Evolutionary conservation across 2,113 vertebrate species (phyloP).

Genomic region (Eulemur macaco): DNA sequence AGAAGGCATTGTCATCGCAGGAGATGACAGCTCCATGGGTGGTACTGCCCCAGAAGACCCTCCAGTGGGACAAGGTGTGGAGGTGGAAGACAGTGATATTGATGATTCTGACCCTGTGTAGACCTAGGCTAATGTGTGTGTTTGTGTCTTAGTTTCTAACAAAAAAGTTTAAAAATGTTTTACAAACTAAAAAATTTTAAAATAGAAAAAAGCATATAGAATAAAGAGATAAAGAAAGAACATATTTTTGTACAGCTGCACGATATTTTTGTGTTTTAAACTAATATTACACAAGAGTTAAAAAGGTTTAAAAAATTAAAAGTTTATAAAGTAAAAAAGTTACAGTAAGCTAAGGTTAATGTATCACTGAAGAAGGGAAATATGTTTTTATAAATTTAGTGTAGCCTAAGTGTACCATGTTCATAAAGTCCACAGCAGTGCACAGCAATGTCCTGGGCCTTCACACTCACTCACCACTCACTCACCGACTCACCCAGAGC

Average conservation of each 20-base stretch:
- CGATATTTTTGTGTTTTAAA: background rate
- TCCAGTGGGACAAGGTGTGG: background rate
- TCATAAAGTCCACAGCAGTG: background rate
- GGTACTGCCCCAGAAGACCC: background rate
- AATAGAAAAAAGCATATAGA: background rate
- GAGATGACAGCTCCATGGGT: background rate
- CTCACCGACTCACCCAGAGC: background rate
- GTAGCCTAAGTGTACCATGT: background rate
- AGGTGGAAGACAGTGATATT: background rate
- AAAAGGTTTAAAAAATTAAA: background rate
- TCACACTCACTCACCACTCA: background rate
- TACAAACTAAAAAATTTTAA: background rate
- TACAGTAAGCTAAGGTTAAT: background rate
- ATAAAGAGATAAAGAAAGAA: background rate
- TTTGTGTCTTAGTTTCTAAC: background rate
- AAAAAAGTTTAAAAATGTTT: background rate
- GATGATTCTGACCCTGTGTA: background rate
- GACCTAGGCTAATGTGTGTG: background rate
- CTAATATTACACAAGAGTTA: background rate
- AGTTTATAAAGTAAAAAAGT: background rate
- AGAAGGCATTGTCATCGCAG: background rate
- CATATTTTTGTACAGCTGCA: background rate
- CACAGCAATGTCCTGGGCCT: background rate
- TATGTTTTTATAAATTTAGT: background rate
- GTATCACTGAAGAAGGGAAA: background rate